Evolutionary conservation across 2,888 invertebrate genomes (phyloP).

Genomic region (Macaria notata): DNA sequence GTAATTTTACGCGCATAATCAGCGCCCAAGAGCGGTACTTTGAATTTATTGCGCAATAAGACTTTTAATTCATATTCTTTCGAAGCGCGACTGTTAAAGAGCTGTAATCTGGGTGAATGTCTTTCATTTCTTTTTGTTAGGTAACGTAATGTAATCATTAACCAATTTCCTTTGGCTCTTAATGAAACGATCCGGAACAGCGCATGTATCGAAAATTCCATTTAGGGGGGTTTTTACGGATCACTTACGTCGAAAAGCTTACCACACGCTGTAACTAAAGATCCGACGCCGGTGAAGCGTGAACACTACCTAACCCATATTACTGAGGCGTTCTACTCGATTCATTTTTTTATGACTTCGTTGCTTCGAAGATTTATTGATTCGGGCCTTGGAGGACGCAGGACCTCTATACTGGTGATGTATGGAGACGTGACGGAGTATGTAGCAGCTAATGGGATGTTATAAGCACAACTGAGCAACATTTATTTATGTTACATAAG

Average conservation of each 20-base stretch:
- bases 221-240: conserved; percentile 43
- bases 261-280: conserved; percentile 37
- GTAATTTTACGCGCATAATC: conserved; percentile 25
- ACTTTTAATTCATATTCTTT: conserved; percentile 23
- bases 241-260: conserved; percentile 38
- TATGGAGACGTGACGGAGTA: conserved; percentile 9
- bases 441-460: too few species aligned
- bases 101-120: conserved; percentile 9
- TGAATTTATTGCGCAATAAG: conserved; percentile 24
- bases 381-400: conserved; percentile 1
- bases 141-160: conserved; percentile 17
- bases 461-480: too few species aligned
- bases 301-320: conserved; percentile 31
- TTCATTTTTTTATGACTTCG: conserved; percentile 35
- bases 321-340: conserved; percentile 33
- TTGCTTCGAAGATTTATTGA: conserved; percentile 26
- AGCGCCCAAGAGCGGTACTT: conserved; percentile 18
- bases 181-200: conserved; percentile 34
- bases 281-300: conserved; percentile 27
- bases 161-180: conserved; percentile 25
- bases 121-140: conserved; percentile 8
- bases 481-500: too few species aligned
- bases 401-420: too few species aligned
- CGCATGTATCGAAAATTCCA: conserved; percentile 42
- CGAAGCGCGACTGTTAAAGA: conserved; percentile 18